These are phyloP conservation scores for Amblyornis subalaris DNA, from an alignment of 2,113 vertebrate species.

Conservation along the genomic window DNA sequence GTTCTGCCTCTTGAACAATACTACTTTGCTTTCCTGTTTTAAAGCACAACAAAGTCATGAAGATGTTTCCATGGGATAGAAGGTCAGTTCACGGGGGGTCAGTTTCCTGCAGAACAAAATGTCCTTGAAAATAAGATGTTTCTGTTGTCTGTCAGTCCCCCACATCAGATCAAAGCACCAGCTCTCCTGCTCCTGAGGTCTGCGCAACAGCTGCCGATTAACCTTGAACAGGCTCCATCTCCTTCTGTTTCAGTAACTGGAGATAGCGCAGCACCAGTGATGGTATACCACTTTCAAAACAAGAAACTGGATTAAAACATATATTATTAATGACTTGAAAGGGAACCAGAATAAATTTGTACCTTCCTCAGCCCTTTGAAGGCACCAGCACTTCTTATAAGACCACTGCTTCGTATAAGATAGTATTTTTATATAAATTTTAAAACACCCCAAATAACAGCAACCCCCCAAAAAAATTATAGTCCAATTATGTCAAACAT, in stretches of 20 bases:
- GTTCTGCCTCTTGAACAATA: neutral
- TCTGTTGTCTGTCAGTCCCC: conserved; percentile 1
- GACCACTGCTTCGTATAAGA: rapidly evolving
- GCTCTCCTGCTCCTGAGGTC: neutral
- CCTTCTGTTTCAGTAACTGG: conserved; percentile 49
- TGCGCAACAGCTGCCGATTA: conserved; percentile 42
- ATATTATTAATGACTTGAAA: neutral
- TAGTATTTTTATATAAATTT: neutral
- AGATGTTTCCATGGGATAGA: neutral
- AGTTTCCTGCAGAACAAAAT: conserved; percentile 12
- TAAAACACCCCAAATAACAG: rapidly evolving
- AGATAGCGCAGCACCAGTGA: neutral
- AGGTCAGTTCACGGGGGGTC: neutral
- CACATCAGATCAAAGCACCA: conserved; percentile 39
- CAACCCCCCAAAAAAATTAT: neutral
- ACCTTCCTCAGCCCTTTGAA: neutral
- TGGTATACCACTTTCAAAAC: neutral
- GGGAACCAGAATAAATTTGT: neutral
- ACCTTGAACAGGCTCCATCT: conserved; percentile 43
- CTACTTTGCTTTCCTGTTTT: neutral
- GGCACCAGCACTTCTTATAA: neutral
- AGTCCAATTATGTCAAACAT: neutral
- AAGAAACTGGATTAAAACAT: neutral
- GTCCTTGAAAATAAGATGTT: conserved; percentile 7
- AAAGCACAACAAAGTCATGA: neutral